These are phyloP conservation scores for Drosophila nannoptera DNA, from an alignment of 1,140 invertebrate genomes.

Conservation along the genomic window DNA sequence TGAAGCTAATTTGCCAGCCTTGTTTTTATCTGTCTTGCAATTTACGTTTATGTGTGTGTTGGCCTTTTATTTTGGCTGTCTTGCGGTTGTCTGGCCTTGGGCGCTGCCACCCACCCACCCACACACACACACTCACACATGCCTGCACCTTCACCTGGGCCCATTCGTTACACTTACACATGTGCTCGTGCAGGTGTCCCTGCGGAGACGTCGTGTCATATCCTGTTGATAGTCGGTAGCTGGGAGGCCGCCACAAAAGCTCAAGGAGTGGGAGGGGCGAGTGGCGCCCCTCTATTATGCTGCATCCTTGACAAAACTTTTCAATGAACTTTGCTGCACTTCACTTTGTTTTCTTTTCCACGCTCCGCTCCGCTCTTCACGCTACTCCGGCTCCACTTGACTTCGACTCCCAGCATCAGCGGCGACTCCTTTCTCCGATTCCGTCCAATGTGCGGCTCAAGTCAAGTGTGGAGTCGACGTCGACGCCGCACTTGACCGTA, in stretches of 20 bases:
- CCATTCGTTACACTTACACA: background rate
- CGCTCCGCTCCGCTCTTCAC: slow-evolving; percentile 16
- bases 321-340: slow-evolving; percentile 37
- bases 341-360: slow-evolving; percentile 38
- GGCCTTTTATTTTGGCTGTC: slow-evolving; percentile 15
- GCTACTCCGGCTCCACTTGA: background rate
- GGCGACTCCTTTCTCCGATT: background rate
- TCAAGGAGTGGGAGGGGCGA: slow-evolving; percentile 7
- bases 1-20: slow-evolving; percentile 11
- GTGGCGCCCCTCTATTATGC: slow-evolving; percentile 7
- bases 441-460: slow-evolving; percentile 29
- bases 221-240: slow-evolving; percentile 24
- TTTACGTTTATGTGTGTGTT: slow-evolving; percentile 23
- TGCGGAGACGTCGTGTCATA: slow-evolving; percentile 35
- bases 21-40: slow-evolving; percentile 40
- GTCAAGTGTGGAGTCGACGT: slow-evolving; percentile 40
- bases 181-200: slow-evolving; percentile 46
- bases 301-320: slow-evolving; percentile 35
- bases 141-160: too few species aligned
- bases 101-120: background rate
- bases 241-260: slow-evolving; percentile 22
- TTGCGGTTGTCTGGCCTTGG: slow-evolving; percentile 40
- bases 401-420: slow-evolving; percentile 1
- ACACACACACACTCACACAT: background rate
- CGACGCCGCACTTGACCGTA: slow-evolving; percentile 51